These are phyloP conservation scores for Herpetotheres cachinnans DNA, from an alignment of 2,113 vertebrate species.

Conservation along the genomic window DNA sequence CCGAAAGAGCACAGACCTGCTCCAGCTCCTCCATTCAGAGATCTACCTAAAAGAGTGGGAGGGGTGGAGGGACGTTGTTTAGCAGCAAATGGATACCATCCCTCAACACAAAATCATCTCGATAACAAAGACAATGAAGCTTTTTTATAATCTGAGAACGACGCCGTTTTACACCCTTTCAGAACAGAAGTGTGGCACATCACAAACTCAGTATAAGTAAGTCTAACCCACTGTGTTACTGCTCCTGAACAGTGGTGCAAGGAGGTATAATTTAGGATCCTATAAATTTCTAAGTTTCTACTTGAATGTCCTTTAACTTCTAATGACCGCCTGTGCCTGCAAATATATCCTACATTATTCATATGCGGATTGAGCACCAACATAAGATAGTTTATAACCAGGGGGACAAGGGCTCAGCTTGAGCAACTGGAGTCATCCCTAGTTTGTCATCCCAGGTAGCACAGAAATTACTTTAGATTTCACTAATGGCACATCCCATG, in stretches of 20 bases:
- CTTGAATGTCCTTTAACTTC: not conserved
- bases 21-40: not conserved
- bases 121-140: not conserved
- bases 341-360: not conserved
- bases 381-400: not conserved
- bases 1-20: not conserved
- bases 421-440: not conserved
- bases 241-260: not conserved
- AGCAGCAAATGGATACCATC: not conserved
- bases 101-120: not conserved
- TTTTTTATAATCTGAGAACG: not conserved
- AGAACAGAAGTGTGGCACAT: not conserved
- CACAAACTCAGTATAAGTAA: not conserved
- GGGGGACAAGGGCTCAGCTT: not conserved
- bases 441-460: not conserved
- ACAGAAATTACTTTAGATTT: not conserved
- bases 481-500: not conserved
- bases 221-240: not conserved
- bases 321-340: not conserved
- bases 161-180: not conserved
- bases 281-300: not conserved
- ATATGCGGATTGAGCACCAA: not conserved
- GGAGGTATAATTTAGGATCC: not conserved
- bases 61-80: not conserved
- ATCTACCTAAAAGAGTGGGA: fast-evolving